Conservation (phyloP, 2,797 vertebrate species). For the Pygocentrus nattereri region DNA sequence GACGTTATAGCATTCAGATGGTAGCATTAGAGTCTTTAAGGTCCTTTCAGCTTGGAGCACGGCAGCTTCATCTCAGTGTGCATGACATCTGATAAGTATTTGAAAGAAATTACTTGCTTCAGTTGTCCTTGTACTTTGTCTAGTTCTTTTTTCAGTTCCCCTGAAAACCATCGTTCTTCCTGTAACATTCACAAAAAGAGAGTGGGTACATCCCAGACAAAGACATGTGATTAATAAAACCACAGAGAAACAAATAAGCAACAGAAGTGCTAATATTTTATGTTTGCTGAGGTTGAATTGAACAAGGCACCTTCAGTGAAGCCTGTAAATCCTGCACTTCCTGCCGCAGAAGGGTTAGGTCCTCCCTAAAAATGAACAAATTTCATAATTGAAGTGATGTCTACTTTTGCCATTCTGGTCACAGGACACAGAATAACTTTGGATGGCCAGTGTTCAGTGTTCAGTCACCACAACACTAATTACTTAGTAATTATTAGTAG, state of each 20-base stretch:
- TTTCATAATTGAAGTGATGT: no score
- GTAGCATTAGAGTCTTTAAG: background rate
- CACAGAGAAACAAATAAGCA: constrained; percentile 12
- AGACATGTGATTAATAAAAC: constrained; percentile 13
- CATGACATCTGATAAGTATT: constrained; percentile 74
- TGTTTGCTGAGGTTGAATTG: background rate
- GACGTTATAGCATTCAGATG: background rate
- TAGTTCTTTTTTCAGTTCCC: constrained; percentile 98
- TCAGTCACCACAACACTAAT: background rate
- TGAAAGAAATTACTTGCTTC: constrained; percentile 98
- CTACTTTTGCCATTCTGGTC: background rate
- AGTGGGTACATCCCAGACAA: background rate
- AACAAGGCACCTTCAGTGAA: constrained; percentile 88
- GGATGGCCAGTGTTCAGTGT: background rate
- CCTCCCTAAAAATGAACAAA: constrained; percentile 80
- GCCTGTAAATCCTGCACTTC: constrained; percentile 95
- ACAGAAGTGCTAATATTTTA: background rate
- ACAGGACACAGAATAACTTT: background rate
- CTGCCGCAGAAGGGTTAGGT: constrained; percentile 89
- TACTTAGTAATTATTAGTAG: background rate
- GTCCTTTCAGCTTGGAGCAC: background rate
- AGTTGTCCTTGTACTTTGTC: constrained; percentile 97
- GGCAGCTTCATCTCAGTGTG: background rate
- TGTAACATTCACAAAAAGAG: constrained; percentile 64
- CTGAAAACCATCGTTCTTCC: constrained; percentile 99